These are phyloP conservation scores for Balearica regulorum DNA, from an alignment of 2,797 vertebrate genomes.

Conservation along the genomic window DNA sequence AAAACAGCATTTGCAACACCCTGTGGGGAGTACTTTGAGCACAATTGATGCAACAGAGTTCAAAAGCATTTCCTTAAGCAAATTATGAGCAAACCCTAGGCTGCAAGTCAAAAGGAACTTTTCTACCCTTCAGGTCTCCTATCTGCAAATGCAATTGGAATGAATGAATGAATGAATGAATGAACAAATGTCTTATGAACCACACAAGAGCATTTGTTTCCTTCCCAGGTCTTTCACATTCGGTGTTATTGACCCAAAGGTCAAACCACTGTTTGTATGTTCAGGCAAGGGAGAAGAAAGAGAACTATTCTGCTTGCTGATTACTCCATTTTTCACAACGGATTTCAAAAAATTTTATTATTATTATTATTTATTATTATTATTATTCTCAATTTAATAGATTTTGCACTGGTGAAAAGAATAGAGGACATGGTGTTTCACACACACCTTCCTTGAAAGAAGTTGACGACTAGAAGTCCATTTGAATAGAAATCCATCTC, in stretches of 20 bases:
- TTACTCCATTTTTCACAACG: neutral
- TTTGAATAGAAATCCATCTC: neutral
- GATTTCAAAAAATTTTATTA: neutral
- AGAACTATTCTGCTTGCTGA: neutral
- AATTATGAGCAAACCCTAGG: neutral
- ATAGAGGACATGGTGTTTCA: neutral
- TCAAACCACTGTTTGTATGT: neutral
- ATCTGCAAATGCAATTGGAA: neutral
- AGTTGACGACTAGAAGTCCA: neutral
- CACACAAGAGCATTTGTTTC: neutral
- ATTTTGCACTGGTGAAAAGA: neutral
- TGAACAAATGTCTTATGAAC: neutral
- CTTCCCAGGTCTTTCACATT: neutral
- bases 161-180: neutral
- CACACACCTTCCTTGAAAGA: neutral
- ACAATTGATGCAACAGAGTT: neutral
- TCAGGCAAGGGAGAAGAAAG: neutral
- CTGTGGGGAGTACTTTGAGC: neutral
- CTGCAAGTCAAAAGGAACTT: neutral
- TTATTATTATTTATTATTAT: neutral
- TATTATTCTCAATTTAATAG: neutral
- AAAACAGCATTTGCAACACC: no score
- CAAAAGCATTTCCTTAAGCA: neutral
- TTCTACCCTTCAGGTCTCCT: neutral
- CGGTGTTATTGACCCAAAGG: neutral